Base-by-base conservation (phyloP, 2,113 vertebrate species). In the Colius striatus region DNA sequence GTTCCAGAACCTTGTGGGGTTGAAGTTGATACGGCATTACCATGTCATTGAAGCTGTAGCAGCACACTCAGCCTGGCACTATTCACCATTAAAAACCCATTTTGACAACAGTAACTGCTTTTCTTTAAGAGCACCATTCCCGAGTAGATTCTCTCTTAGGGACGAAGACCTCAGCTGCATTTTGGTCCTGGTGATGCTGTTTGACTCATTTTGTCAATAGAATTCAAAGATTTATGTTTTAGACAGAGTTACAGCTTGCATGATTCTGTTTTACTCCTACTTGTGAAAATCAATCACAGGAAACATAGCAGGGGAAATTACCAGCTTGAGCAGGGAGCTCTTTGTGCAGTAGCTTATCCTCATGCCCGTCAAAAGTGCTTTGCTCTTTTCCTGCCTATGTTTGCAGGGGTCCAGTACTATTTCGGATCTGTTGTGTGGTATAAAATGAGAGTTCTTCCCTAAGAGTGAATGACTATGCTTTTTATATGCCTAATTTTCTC, bases 211-310 rank as follows among this genome's bases (percentile, higher is more conserved):
- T 71, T 81, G 60, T 71, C 76, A 63, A 7, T 29, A 71, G 63
- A 70, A 82, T 85, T 43, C 34, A 58, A 84, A 92, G 83, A 67
- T 73, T 71, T 65, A 30, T 54, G 18, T 60, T 73, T 34, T 53
- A 75, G 76, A 79, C 71, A 51, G 16, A 38, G 23, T 76, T 65
- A 50, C 51, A 92, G 68, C 61, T 80, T 86, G 73, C 65, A 32
- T 75, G 76, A 45, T 71, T 74, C 61, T 89, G 25, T 84, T 94
- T 86, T 60, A 81, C 68, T 94, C 53, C 89, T 93, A n/a, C 73
- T 94, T 93, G 81, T 93, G 90, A 76, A 94, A 94, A 90, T 85
- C 82, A 71, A 25, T 90, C 67, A 55, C 12, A 23, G 53, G 57
- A 65, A 93, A 61, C 22, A 30, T n/a, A 54, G 34, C 75, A 89